A percentile compares a stretch with the other conserved stretches of the same genome.
Evolutionary conservation across 2,113 vertebrate species (phyloP).

Genomic region (Todiramphus chloris): DNA sequence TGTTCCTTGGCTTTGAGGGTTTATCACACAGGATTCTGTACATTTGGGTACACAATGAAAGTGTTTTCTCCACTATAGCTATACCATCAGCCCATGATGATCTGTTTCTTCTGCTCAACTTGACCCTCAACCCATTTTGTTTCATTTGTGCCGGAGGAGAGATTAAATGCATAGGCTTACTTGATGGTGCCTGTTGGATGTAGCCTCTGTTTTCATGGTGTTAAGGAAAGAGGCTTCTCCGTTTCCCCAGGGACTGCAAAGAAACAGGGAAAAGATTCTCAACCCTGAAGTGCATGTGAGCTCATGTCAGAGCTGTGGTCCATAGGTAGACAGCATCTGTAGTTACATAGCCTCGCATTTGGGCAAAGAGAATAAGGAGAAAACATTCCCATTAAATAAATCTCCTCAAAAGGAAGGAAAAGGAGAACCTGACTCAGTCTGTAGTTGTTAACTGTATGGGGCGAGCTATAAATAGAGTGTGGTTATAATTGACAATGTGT

Average conservation of each 20-base stretch:
- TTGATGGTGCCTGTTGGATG: not conserved
- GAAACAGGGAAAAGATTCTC: not conserved
- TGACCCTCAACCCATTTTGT: not conserved
- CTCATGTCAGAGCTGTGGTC: not conserved
- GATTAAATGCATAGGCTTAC: not conserved
- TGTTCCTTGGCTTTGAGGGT: not conserved
- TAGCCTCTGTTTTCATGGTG: not conserved
- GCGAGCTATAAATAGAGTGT: not conserved
- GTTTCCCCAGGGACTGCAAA: not conserved
- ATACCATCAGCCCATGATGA: not conserved
- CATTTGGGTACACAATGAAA: not conserved
- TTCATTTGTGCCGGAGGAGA: not conserved
- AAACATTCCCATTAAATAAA: slow-evolving; percentile 53
- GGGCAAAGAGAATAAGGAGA: not conserved
- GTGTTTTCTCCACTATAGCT: not conserved
- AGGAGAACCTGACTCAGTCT: slow-evolving; percentile 64
- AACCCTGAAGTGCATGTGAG: not conserved
- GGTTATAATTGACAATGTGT: not conserved
- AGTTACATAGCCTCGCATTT: not conserved
- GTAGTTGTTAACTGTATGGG: slow-evolving; percentile 2
- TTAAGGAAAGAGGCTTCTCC: not conserved
- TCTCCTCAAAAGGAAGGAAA: slow-evolving; percentile 48
- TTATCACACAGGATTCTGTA: not conserved
- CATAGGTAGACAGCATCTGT: not conserved
- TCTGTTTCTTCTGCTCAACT: not conserved